Base-by-base conservation (phyloP, 1,140 invertebrate species). In the Solenopsis invicta region DNA sequence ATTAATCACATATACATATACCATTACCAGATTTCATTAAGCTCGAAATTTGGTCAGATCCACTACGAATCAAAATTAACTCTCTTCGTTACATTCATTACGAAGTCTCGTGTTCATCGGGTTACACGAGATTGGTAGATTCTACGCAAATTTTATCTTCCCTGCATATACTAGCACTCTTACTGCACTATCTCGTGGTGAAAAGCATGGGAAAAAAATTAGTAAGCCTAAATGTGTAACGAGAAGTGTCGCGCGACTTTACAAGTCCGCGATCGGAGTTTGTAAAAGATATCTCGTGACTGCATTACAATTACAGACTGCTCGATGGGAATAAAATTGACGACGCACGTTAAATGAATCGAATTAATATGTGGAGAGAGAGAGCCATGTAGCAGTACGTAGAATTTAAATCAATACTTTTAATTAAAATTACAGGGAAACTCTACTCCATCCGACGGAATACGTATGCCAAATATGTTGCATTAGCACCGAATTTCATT, bases 341-440 rank as follows among this genome's bases (percentile, higher is more conserved):
- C 80, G 80, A 74, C 80, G 69, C 18, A n/a, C 54, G 48, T 84
- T 84, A 75, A 84, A 84, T 84, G 80, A 84, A 84, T 74, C 61
- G 75, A 78, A 85, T 77, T 85, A 85, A 85, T 85, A 85, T 78
- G 82, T 78, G 34, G 62, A 66, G 64, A 77, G 41, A 41, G 8
- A 41, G 64, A 77, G 59, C 74, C 61, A 18, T 45, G 62, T 78
- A 85, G 72, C 59, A 66, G 62, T 69, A 69, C 21, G 66, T 69
- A 69, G 74, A 85, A 85, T 85, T 85, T 78, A 85, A 85, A 85
- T 85, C 72, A 85, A 85, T 78, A 78, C 72, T 85, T 85, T 85
- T 85, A 85, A 85, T 85, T 85, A 85, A 85, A 85, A 78, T 85
- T 78, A 84, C 82, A 77, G 74, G 59, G 82, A 85, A 78, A 85